Evolutionary conservation across 2,888 invertebrate genomes (phyloP), one percentile per base, ranked within the genome.

Genomic region (Tenthredo livida): DNA sequence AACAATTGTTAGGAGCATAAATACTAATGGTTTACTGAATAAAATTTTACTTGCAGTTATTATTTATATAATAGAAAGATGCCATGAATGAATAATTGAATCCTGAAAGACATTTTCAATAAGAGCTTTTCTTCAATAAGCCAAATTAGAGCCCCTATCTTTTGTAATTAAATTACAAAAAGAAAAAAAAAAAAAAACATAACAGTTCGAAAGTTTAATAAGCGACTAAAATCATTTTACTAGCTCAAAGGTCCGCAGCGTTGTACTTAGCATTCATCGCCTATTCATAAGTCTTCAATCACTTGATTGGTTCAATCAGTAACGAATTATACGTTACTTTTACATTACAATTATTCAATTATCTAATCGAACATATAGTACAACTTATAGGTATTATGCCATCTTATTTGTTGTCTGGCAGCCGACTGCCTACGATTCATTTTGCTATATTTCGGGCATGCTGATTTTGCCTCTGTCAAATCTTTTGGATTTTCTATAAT

Each of bases 91-190:
- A 15, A 17, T 29, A 67, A 61, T 61, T 43, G n/a, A 10, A 40
- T 15, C 43, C 21, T 43, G 21, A 43, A 43, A 43, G 43, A 25
- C 21, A 40, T 70, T 70, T 29, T 9, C 3, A 21, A 73, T 73
- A 73, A 12, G n/a, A 73, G 10, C 43, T 73, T n/a, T 43, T n/a
- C 15, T 73, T 73, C 73, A 43, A 73, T 21, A 43, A 40, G 73
- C 6, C 73, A 21, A 43, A 73, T 43, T 21, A 1, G 21, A n/a
- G 43, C 43, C 43, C 43, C 43, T 43, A 43, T 73, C 25, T 73
- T 43, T 25, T 73, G 5, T 40, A 43, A 73, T 43, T 73, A 73
- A 43, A 70, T 70, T 67, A 67, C 67, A 67, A 25, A 17, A 12
- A 25, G 6, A 12, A n/a, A 25, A 10, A 15, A 29, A 75, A 29